Base-by-base conservation (phyloP, 2,888 invertebrate species). In the Xestia rhomboidea region DNA sequence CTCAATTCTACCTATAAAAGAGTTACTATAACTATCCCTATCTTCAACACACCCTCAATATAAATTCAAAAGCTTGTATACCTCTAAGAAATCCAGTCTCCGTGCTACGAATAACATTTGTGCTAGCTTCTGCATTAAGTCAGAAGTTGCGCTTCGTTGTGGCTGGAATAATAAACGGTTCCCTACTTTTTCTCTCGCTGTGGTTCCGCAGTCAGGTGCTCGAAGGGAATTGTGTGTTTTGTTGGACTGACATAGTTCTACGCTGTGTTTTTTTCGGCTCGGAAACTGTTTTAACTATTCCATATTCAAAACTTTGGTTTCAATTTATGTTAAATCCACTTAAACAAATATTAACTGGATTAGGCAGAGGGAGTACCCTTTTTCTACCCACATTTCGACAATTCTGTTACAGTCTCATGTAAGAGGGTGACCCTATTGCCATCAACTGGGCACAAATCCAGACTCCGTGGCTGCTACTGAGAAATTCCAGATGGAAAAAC, bases 121-220 rank as follows among this genome's bases (percentile, higher is more conserved):
- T n/a, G 51, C 49, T 41, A 72, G 81, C 67, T 84, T 79, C 41
- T 21, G 38, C 13, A 78, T 81, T 82, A 79, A 73, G 82, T 86
- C 84, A 81, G 75, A 81, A 88, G 66, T 88, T 81, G 70, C 30
- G 66, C 57, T 46, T 27, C 13, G 62, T 66, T 76, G 73, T 62
- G 69, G 27, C 21, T 60, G 54, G 82, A 88, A 87, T 88, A 87
- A 79, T 76, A 81, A 88, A 44, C 10, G n/a, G 44, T n/a, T 51
- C 34, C 64, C 54, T 60, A 68, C 27, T 68, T 73, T 60, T 57
- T 62, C 24, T 21, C 11, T 38, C n/a, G 27, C n/a, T 63, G 44
- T 57, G 54, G 51, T 79, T 67, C 78, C 38, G 67, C 46, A 41
- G 51, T 44, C 41, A 64, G 27, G n/a, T 62, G 24, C 30, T 51